These are phyloP conservation scores for Geococcyx californianus DNA, from an alignment of 2,113 vertebrate species.

Conservation along the genomic window DNA sequence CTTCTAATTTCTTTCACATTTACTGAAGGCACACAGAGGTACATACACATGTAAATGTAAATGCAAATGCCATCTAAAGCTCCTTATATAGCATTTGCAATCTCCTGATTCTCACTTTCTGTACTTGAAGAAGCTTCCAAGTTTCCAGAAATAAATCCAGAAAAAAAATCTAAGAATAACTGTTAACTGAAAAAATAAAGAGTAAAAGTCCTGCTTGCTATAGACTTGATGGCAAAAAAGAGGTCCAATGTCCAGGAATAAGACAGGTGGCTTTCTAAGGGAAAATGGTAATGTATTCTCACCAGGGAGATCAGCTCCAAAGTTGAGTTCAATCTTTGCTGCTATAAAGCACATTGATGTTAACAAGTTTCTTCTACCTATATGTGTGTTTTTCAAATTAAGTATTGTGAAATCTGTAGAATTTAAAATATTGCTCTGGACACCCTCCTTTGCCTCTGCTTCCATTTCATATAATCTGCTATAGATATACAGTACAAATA, in stretches of 20 bases:
- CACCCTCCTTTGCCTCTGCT: conserved; percentile 17
- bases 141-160: background rate
- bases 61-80: background rate
- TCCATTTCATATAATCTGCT: conserved; percentile 49
- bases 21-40: background rate
- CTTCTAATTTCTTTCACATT: background rate
- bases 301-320: conserved; percentile 55
- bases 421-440: conserved; percentile 65
- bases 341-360: conserved; percentile 63
- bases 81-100: background rate
- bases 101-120: background rate
- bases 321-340: conserved; percentile 70
- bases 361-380: conserved; percentile 66
- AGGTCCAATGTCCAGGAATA: background rate
- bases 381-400: conserved; percentile 74
- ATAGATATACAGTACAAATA: background rate
- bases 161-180: background rate
- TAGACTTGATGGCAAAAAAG: background rate
- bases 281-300: conserved; percentile 42
- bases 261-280: conserved; percentile 62
- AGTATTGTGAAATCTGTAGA: conserved; percentile 63
- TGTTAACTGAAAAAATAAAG: background rate
- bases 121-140: background rate
- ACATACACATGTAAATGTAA: background rate
- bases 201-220: background rate